These are phyloP conservation scores for Columbina picui DNA, from an alignment of 2,113 vertebrate species.

Conservation along the genomic window DNA sequence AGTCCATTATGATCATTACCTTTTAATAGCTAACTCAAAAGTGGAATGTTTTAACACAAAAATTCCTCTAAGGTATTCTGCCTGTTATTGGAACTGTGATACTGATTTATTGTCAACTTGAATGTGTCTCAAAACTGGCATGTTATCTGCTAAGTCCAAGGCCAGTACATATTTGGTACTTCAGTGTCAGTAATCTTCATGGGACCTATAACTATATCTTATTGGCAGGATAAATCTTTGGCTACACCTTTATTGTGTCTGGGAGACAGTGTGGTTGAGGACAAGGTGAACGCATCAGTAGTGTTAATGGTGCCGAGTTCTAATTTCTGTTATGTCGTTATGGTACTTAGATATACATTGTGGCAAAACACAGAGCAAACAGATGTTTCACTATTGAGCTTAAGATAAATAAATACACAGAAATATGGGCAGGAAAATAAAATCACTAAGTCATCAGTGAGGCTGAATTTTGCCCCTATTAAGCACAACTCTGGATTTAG, in stretches of 20 bases:
- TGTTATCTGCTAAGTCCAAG: conserved; percentile 66
- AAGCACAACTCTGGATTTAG: background rate
- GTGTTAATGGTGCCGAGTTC: background rate
- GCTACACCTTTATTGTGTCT: conserved; percentile 12
- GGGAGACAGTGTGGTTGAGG: background rate
- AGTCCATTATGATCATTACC: conserved; percentile 20
- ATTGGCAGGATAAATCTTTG: conserved; percentile 49
- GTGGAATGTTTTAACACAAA: background rate
- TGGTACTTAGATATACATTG: background rate
- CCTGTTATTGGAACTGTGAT: conserved; percentile 24
- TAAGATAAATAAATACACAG: background rate
- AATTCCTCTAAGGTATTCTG: conserved; percentile 26
- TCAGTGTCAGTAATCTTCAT: conserved; percentile 53
- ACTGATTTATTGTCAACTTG: conserved; percentile 41
- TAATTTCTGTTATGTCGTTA: background rate
- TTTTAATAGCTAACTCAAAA: conserved; percentile 28
- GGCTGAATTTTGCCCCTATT: background rate
- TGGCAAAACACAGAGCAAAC: background rate
- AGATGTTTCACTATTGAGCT: background rate
- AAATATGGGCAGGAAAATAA: background rate
- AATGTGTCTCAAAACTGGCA: conserved; percentile 63
- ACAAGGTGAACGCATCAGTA: background rate
- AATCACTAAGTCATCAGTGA: background rate
- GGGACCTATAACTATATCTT: conserved; percentile 39
- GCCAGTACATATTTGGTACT: conserved; percentile 55